Evolutionary conservation across 2,113 vertebrate species (phyloP), one percentile per base, ranked within the genome.

Genomic region (Python bivittatus): DNA sequence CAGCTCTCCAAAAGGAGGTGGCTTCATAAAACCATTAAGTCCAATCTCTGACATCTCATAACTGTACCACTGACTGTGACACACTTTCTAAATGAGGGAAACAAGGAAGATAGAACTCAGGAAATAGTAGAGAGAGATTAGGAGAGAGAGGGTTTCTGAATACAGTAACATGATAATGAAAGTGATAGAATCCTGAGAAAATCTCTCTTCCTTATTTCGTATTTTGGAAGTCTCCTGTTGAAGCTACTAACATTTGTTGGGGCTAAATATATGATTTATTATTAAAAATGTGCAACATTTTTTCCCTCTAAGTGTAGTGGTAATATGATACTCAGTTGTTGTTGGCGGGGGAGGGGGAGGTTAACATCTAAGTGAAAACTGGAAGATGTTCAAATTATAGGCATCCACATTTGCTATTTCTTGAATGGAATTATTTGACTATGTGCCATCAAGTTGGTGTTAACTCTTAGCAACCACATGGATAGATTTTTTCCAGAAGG

Each of bases 251-350:
- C 5, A 17, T 86, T 29, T 53, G 1, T 85, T 9, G 25, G 42
- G 48, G 44, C 84, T 13, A 25, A 48, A 22, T 10, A 48, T 84
- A 13, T 85, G 48, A 10, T 53, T 86, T 27, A 29, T 11, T 23
- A 29, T 12, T 86, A 29, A 68, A 0, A 0, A 25, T 0, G 9
- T 83, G 38, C 90, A 57, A 8, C 52, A 61, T 44, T 90, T 88
- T 83, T 88, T 92, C 0, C 4, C 0, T 0, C 42, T 92, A 1
- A 23, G 56, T 38, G 15, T n/a, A n/a, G 64, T 0, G 0, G 0
- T 56, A 53, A 6, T 1, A 13, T 88, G n/a, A 0, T 20, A 42
- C 3, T 13, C 29, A 1, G 2, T 53, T 42, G 6, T 52, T 56
- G 44, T 48, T 48, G 44, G 44, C 2, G 44, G 44, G 44, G 2